Base-by-base conservation (phyloP, 2,888 invertebrate species). In the Lissocephala sabroskyi region DNA sequence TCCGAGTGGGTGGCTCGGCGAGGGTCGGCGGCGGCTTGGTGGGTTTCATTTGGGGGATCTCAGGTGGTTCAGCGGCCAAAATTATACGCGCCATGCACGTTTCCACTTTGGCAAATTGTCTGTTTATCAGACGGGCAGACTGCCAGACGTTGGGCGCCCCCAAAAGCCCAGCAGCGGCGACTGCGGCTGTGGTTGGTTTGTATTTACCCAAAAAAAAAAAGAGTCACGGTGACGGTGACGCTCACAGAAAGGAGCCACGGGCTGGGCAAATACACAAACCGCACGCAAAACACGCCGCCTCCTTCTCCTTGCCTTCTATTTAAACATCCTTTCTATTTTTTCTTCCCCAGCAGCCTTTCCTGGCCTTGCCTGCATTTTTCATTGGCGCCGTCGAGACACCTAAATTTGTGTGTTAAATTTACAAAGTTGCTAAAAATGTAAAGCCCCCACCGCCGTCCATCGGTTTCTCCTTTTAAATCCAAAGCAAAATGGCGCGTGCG, bases 381-480 rank as follows among this genome's bases (percentile, higher is more conserved):
- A 70, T 70, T 70, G 70, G 55, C 59, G 62, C 48, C 56, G 65
- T 62, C 65, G 65, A 76, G 68, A 70, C 70, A 73, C 74, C 67
- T 67, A 76, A 76, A 73, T 70, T 68, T 74, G n/a, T n/a, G n/a
- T 76, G 70, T 70, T 74, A 70, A 74, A 76, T 76, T 70, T 70
- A 76, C 70, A 70, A 70, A 76, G 70, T 76, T 70, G 70, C 74
- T 52, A 65, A 74, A 70, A 66, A 66, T 11, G 18, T 23, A 33
- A 49, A 23, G 26, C 32, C 28, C 26, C 40, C 28, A 43, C 61
- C 44, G 45, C 53, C 54, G 54, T 40, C n/a, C n/a, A n/a, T 54
- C 46, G 54, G 54, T 46, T 53, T 46, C 10, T 41, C 14, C 14
- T 16, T 16, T 17, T 14, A 32, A 4, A 28, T 45, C 33, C 37